Percentiles rank a stretch among this genome's conserved stretches.
phyloP scores from a whole-genome alignment of 64 coral and sea anemone genomes.

The Montipora efflorescens region DNA sequence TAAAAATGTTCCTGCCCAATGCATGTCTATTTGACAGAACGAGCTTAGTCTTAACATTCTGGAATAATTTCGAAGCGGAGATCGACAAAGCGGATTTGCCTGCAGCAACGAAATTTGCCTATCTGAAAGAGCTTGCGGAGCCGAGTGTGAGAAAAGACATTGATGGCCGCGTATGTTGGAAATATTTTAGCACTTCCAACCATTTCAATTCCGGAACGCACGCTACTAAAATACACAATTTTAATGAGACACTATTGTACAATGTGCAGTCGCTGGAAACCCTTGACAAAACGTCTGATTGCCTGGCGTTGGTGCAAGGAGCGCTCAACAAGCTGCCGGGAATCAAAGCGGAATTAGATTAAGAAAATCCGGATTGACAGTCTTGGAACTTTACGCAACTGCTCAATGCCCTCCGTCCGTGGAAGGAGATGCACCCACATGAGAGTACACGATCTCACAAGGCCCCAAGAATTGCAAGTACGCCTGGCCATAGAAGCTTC shows the following conservation, averaged over 20 bases:
- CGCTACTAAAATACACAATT: slow-evolving; percentile 4
- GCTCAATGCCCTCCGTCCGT: background rate
- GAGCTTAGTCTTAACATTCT: background rate
- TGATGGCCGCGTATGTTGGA: slow-evolving; percentile 26
- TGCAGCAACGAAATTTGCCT: slow-evolving; percentile 44
- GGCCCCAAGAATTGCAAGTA: background rate
- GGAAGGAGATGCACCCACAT: background rate
- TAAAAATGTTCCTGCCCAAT: no score
- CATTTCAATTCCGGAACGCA: background rate
- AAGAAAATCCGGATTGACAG: background rate
- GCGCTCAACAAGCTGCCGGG: slow-evolving; percentile 15
- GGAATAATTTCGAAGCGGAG: slow-evolving; percentile 24
- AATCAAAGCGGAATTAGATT: background rate
- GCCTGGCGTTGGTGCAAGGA: background rate
- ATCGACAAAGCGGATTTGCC: slow-evolving; percentile 17
- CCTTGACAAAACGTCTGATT: slow-evolving; percentile 8
- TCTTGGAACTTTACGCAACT: background rate
- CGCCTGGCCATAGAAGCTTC: slow-evolving; percentile 1
- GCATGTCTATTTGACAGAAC: no score
- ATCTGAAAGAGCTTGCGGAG: slow-evolving; percentile 43
- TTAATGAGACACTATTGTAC: slow-evolving; percentile 40
- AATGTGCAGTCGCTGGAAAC: slow-evolving; percentile 67
- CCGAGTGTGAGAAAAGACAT: background rate
- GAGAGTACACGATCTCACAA: background rate
- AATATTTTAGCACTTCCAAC: slow-evolving; percentile 32